phyloP scores from a whole-genome alignment of 2,113 vertebrate genomes.

The Hydrolagus affinis region DNA sequence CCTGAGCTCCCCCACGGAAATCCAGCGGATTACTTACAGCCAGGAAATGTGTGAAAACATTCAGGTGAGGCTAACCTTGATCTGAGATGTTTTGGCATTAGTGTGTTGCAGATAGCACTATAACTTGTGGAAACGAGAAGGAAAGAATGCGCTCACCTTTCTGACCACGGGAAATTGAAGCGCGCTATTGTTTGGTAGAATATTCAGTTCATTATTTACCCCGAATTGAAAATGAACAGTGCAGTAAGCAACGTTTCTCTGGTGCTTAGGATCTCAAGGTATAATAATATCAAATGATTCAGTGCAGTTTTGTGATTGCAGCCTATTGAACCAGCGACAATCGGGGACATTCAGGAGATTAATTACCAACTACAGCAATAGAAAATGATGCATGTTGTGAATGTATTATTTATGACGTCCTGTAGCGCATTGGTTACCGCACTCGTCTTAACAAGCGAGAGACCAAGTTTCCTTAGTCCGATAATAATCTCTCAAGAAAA shows the following conservation, averaged over 20 bases:
- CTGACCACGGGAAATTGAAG: background rate
- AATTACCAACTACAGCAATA: too few relatives aligned
- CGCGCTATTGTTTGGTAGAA: background rate
- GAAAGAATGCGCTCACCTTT: background rate
- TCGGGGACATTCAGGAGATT: too few relatives aligned
- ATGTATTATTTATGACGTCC: too few relatives aligned
- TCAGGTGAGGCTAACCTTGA: constrained; percentile 62
- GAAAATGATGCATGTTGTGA: too few relatives aligned
- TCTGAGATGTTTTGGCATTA: background rate
- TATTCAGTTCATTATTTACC: background rate
- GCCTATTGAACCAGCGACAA: background rate
- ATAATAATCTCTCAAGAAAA: too few relatives aligned
- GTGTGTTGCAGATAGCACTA: background rate
- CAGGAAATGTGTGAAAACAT: constrained; percentile 95
- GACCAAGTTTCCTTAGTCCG: too few relatives aligned
- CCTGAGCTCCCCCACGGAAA: constrained; percentile 92
- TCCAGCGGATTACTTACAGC: constrained; percentile 93
- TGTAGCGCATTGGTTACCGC: too few relatives aligned
- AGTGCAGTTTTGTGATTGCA: background rate
- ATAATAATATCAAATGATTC: constrained; percentile 10
- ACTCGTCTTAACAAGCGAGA: too few relatives aligned
- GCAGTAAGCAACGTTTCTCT: background rate
- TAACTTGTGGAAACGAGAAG: background rate
- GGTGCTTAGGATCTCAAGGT: background rate
- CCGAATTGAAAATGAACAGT: background rate